phyloP scores from a whole-genome alignment of 1,140 invertebrate genomes.

The Nylanderia fulva region DNA sequence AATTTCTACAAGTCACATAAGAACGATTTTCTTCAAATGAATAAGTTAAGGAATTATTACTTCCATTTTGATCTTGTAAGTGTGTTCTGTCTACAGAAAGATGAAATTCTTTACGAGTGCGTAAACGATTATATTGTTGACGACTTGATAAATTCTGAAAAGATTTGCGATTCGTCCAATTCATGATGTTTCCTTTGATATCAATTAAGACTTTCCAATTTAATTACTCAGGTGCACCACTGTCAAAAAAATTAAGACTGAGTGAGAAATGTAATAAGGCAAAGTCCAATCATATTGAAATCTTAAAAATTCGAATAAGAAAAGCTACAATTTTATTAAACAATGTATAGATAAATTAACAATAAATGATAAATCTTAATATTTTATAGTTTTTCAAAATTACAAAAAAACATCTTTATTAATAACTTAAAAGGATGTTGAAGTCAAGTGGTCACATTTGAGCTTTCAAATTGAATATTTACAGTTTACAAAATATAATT shows the following conservation, averaged over 20 bases:
- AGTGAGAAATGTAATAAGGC: not conserved
- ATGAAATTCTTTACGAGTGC: not conserved
- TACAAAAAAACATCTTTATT: not conserved
- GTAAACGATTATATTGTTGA: constrained; percentile 3
- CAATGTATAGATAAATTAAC: not conserved
- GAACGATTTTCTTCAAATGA: not conserved
- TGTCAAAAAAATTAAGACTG: not conserved
- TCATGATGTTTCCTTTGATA: constrained; percentile 1
- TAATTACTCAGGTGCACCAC: not conserved
- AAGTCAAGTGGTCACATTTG: too few relatives aligned
- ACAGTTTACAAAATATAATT: too few relatives aligned
- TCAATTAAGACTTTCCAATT: not conserved
- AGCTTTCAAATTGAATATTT: too few relatives aligned
- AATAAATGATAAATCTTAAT: not conserved
- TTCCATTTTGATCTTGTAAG: not conserved
- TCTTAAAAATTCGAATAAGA: not conserved
- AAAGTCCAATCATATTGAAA: not conserved
- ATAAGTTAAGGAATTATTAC: not conserved
- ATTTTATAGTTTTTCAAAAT: not conserved
- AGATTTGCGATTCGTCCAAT: constrained; percentile 4
- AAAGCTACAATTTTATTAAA: constrained; percentile 6
- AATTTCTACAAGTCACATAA: not conserved
- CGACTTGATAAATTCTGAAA: constrained; percentile 6
- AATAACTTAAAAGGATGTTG: too few relatives aligned
- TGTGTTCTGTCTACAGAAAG: not conserved